Base-by-base conservation (phyloP, 2,888 invertebrate genomes). In the Macaria liturata region DNA sequence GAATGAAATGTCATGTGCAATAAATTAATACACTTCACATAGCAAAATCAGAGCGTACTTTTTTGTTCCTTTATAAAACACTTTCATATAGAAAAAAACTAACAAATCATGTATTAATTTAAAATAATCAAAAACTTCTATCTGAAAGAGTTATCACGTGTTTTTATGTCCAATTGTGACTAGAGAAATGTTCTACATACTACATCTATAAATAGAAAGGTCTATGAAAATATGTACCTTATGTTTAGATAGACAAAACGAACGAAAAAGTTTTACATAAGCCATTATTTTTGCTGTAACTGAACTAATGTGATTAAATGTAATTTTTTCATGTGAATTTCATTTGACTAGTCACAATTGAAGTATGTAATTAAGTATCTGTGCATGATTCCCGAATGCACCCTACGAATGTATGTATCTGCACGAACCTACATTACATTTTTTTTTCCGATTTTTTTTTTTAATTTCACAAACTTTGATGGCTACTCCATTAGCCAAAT, bases 321-420 rank as follows among this genome's bases (percentile, higher is more conserved):
- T 37, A 37, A 37, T 37, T 34, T 34, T 34, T 34, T 34, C 4
- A 34, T 37, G 34, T 37, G 7, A 37, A 37, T 47, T 4, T n/a
- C 34, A 50, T 57, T 58, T 77, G 76, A 72, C 76, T 79, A 74
- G 67, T 69, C 71, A 67, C 42, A 62, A 69, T 76, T 74, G 76
- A 67, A 75, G 72, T 75, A 74, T 73, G 71, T 72, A 73, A 69
- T 66, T 68, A 57, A 85, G 84, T 87, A 80, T 74, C 82, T 83
- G 91, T 89, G 91, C 91, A 91, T 91, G 91, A 74, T 62, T 84
- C 89, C 90, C 76, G 88, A 90, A 89, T 91, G 91, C 90, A 90
- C 88, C 83, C 88, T 81, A 57, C 63, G 60, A 90, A 88, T 91
- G 91, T 88, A 46, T 34, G 5, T 57, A 70, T 72, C 4, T 90